Evolutionary conservation across 2,797 vertebrate species (phyloP).

Genomic region (Prunella strophiata): DNA sequence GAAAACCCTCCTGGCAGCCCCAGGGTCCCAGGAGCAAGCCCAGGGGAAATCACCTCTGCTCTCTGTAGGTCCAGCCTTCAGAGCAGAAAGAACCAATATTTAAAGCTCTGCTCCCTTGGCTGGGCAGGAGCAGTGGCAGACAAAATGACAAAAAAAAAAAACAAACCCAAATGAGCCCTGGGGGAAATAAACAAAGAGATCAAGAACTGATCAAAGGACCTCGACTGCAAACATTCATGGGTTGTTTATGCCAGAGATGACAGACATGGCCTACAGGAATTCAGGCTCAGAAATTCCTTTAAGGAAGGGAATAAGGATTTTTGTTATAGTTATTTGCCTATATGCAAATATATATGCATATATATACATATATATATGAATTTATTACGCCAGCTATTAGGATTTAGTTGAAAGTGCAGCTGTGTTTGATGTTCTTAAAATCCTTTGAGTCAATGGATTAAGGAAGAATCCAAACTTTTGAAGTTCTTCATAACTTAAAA

Average conservation of each 20-base stretch:
- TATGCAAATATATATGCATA: not conserved
- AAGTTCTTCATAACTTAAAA: slow-evolving; percentile 18
- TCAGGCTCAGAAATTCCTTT: not conserved
- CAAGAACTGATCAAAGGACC: not conserved
- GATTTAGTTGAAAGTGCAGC: slow-evolving; percentile 4
- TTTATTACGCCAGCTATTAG: not conserved
- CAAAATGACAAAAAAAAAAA: not conserved
- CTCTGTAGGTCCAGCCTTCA: not conserved
- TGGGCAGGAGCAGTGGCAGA: not conserved
- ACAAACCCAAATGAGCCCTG: not conserved
- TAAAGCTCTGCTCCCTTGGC: not conserved
- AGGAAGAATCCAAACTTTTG: slow-evolving; percentile 13
- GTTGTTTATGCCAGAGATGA: not conserved
- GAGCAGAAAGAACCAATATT: not conserved
- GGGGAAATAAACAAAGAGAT: not conserved
- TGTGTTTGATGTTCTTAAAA: slow-evolving; percentile 43
- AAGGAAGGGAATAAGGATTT: not conserved
- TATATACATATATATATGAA: not conserved
- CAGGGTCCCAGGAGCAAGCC: not conserved
- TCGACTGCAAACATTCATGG: not conserved
- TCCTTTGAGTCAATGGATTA: not conserved
- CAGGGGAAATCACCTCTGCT: not conserved
- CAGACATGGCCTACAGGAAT: not conserved
- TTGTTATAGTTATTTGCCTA: not conserved
- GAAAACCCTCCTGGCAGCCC: not conserved